phyloP scores from a whole-genome alignment of 2,797 vertebrate genomes.

The Rhinichthys osculus region DNA sequence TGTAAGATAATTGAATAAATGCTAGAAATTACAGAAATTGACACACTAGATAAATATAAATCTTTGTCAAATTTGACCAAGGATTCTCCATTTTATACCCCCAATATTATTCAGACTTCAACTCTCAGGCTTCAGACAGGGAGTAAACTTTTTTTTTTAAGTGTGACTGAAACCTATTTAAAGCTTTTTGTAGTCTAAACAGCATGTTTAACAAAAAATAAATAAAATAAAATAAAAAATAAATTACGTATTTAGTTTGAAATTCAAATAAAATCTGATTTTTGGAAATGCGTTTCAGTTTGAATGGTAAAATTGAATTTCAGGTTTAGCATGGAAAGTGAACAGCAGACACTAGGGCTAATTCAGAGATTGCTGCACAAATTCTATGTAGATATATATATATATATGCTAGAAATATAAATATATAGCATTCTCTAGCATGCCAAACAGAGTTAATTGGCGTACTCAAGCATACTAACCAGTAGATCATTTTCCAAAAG shows the following conservation, averaged over 20 bases:
- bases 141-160: neutral
- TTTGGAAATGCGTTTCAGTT: neutral
- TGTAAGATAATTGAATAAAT: neutral
- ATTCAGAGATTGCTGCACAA: neutral
- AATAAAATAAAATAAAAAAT: neutral
- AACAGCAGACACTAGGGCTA: neutral
- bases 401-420: neutral
- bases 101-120: neutral
- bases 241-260: neutral
- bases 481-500: neutral
- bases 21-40: neutral
- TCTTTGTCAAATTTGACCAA: neutral
- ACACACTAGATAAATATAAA: neutral
- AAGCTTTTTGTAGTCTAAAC: neutral
- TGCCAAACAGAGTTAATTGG: neutral
- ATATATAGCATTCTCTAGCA: neutral
- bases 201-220: neutral
- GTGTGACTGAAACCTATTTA: neutral
- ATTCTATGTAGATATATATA: neutral
- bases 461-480: neutral
- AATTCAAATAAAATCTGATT: neutral
- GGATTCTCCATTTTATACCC: neutral
- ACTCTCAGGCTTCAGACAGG: neutral
- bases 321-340: no score
- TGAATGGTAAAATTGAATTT: neutral